Conservation (phyloP, 2,797 vertebrate genomes). For the Peromyscus aztecus region DNA sequence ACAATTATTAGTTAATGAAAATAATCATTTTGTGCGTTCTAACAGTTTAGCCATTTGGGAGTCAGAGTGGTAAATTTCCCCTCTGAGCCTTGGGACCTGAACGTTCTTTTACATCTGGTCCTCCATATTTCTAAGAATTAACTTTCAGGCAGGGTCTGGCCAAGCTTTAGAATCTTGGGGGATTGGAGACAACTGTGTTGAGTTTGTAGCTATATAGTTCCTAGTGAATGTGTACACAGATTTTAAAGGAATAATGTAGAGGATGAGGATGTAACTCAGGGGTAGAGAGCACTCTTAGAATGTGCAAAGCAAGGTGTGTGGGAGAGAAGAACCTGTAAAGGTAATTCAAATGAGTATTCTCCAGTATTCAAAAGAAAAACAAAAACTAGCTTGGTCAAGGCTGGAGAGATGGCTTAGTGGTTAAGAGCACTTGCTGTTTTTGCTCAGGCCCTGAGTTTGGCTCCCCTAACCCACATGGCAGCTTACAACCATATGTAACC, state of each 20-base stretch:
- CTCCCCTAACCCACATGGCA: background rate
- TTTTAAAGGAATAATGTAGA: background rate
- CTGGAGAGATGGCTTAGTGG: background rate
- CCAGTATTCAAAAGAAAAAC: background rate
- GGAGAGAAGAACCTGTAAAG: background rate
- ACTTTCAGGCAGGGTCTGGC: background rate
- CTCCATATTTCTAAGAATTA: background rate
- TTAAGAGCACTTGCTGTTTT: background rate
- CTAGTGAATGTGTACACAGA: background rate
- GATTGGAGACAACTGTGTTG: background rate
- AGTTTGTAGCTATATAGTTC: background rate
- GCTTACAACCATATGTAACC: background rate
- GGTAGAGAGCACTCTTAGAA: background rate
- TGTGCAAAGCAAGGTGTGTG: background rate
- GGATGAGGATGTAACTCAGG: background rate
- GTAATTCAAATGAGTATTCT: background rate
- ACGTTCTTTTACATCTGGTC: background rate
- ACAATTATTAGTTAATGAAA: background rate
- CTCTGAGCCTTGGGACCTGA: background rate
- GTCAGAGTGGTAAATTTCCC: background rate
- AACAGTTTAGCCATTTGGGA: background rate
- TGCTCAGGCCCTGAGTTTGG: background rate
- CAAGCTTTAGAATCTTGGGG: background rate
- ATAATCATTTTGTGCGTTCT: background rate
- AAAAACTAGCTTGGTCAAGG: background rate